Evolutionary conservation across 2,797 vertebrate genomes (phyloP).

Genomic region (Enteromius trimaculatus): DNA sequence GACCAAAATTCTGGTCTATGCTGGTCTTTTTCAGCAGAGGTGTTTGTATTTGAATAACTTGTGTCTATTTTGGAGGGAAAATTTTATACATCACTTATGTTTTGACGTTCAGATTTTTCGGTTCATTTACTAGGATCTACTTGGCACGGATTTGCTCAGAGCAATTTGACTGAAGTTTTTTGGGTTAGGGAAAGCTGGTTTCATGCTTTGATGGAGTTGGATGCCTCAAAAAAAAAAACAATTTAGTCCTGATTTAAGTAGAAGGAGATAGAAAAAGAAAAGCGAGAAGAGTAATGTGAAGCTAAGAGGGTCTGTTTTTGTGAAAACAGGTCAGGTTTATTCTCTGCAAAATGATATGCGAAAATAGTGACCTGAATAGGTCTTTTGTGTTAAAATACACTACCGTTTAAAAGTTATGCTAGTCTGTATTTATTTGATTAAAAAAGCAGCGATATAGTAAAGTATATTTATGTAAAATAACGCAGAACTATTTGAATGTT

Average conservation of each 20-base stretch:
- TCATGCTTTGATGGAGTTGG: constrained; percentile 40
- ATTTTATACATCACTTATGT: background rate
- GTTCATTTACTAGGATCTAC: constrained; percentile 24
- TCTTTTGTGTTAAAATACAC: background rate
- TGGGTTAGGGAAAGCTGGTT: constrained; percentile 24
- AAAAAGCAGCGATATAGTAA: background rate
- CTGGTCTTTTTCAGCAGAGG: background rate
- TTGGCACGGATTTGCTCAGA: constrained; percentile 9
- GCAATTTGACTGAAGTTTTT: constrained; percentile 34
- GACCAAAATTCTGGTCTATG: background rate
- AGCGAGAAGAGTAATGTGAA: background rate
- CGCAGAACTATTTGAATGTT: fast-evolving
- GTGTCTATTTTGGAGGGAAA: constrained; percentile 1
- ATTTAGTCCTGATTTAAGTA: background rate
- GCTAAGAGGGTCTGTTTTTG: background rate
- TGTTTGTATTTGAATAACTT: background rate
- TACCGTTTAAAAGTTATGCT: background rate
- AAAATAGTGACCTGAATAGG: background rate
- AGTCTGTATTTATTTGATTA: background rate
- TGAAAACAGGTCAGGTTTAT: background rate
- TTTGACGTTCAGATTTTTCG: background rate
- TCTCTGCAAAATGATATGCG: background rate
- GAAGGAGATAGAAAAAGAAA: constrained; percentile 24
- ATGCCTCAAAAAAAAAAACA: background rate
- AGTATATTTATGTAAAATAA: background rate